Conservation (phyloP, 2,113 vertebrate genomes). For the Sarotherodon lohbergeri region DNA sequence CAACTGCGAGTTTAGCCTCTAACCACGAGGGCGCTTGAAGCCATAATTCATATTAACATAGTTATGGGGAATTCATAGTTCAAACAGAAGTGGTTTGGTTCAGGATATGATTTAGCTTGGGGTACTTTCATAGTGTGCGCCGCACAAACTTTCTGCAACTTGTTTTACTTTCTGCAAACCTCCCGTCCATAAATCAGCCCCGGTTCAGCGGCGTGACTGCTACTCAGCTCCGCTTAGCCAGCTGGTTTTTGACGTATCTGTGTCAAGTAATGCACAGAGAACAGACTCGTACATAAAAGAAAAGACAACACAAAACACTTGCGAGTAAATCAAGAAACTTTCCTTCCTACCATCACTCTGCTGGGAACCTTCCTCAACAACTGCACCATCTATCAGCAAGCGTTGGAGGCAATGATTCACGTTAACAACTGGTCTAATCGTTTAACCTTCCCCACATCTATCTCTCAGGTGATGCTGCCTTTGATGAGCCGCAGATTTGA, state of each 20-base stretch:
- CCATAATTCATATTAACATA: neutral
- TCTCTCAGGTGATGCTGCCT: constrained; percentile 14
- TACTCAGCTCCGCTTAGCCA: neutral
- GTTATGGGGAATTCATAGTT: constrained; percentile 1
- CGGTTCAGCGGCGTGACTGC: neutral
- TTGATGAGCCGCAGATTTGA: constrained; percentile 17
- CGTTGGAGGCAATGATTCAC: constrained; percentile 9
- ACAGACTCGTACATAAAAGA: neutral
- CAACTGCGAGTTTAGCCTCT: neutral
- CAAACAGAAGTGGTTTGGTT: constrained; percentile 14
- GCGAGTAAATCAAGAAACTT: neutral
- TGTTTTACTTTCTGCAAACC: constrained; percentile 9
- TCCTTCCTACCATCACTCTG: neutral
- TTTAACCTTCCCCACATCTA: constrained; percentile 10
- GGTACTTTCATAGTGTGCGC: neutral
- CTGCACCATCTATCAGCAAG: neutral
- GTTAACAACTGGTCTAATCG: constrained; percentile 13
- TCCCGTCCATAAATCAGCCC: constrained; percentile 12
- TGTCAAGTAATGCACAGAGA: neutral
- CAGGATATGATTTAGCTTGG: neutral
- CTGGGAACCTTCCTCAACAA: neutral
- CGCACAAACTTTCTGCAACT: neutral
- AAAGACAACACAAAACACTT: neutral
- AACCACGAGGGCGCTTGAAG: neutral
- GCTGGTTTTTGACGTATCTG: neutral